Conservation (phyloP, 1,140 invertebrate species). For the Rhynchophorus ferrugineus region DNA sequence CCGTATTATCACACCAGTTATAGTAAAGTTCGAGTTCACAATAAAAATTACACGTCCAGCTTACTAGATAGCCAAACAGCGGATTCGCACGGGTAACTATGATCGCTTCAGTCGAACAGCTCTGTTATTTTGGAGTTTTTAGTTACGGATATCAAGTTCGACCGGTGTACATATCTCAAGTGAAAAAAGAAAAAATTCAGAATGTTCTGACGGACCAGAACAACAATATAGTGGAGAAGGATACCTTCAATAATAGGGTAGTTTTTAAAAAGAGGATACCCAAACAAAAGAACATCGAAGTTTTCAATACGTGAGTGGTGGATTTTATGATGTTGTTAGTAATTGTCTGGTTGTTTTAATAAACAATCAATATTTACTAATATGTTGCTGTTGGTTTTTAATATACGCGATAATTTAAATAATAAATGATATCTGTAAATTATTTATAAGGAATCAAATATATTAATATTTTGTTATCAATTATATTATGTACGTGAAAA, state of each 20-base stretch:
- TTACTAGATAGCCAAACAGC: constrained; percentile 4
- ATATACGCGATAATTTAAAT: no score
- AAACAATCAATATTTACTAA: no score
- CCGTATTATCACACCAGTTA: constrained; percentile 27
- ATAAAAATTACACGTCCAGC: constrained; percentile 21
- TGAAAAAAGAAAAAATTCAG: constrained; percentile 11
- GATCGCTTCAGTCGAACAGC: no score
- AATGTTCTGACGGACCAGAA: constrained; percentile 18
- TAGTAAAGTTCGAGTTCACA: constrained; percentile 27
- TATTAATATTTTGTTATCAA: no score
- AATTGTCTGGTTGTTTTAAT: neutral
- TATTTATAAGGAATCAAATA: no score
- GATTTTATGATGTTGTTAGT: neutral
- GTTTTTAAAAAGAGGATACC: constrained; percentile 17
- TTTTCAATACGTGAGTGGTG: constrained; percentile 12
- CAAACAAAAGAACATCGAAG: constrained; percentile 10
- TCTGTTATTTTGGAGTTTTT: no score
- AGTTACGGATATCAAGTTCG: neutral
- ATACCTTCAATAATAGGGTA: constrained; percentile 15
- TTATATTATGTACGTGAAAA: no score
- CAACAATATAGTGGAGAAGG: constrained; percentile 14
- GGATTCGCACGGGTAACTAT: constrained; percentile 3
- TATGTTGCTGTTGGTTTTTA: no score
- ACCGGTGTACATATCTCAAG: constrained; percentile 15
- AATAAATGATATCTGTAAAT: no score